Evolutionary conservation across 2,888 invertebrate genomes (phyloP).

Genomic region (Cheilosia scutellata): DNA sequence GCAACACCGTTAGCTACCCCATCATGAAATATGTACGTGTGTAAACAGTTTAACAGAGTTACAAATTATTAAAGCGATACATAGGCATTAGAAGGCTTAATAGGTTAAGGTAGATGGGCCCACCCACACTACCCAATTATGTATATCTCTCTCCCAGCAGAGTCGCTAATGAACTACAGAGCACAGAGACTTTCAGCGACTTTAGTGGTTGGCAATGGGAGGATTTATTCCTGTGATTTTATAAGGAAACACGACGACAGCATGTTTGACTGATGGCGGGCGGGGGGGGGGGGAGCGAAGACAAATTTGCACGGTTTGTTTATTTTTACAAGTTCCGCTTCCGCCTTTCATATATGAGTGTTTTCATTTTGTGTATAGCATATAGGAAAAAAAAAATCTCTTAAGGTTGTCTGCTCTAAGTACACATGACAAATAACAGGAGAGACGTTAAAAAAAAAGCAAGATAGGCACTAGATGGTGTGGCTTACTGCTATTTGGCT

Average conservation of each 20-base stretch:
- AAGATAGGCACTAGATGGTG: slow-evolving; percentile 9
- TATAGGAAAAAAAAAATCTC: not conserved
- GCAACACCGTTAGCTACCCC: not conserved
- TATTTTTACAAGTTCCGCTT: slow-evolving; percentile 32
- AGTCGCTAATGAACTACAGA: slow-evolving; percentile 65
- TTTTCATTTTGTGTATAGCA: slow-evolving; percentile 3
- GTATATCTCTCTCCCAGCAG: slow-evolving; percentile 2
- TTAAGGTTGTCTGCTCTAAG: slow-evolving; percentile 14
- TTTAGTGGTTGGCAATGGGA: slow-evolving; percentile 45
- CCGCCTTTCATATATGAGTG: slow-evolving; percentile 30
- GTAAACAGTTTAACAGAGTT: slow-evolving; percentile 35
- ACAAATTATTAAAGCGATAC: slow-evolving; percentile 65
- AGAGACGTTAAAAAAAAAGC: slow-evolving; percentile 35
- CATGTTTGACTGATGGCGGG: not conserved
- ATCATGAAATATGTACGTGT: slow-evolving; percentile 2
- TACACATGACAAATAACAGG: slow-evolving; percentile 45
- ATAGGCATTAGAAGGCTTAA: slow-evolving; percentile 60
- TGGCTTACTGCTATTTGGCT: slow-evolving; percentile 36
- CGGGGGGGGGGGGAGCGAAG: not conserved
- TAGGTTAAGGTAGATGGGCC: slow-evolving; percentile 4
- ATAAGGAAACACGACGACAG: slow-evolving; percentile 16
- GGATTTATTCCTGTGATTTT: slow-evolving; percentile 27
- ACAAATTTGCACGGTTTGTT: slow-evolving; percentile 30
- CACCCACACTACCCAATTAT: not conserved
- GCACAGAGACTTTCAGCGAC: slow-evolving; percentile 2